Evolutionary conservation across 2,888 invertebrate genomes (phyloP).

Genomic region (Drosophila multiciliata): DNA sequence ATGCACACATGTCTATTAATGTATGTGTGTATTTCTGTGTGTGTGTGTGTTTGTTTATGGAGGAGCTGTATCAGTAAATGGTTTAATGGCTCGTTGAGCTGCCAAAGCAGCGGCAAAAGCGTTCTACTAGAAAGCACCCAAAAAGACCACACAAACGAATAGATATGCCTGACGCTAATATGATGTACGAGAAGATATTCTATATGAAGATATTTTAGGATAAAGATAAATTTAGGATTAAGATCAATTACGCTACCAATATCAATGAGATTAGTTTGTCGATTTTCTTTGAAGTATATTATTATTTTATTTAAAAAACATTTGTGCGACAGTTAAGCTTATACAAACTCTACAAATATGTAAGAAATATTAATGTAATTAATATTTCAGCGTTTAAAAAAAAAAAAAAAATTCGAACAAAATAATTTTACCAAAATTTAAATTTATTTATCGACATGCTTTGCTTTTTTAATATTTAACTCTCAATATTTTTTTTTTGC

Average conservation of each 20-base stretch:
- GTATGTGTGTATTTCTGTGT: slow-evolving; percentile 1
- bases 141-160: slow-evolving; percentile 8
- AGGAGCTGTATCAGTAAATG: slow-evolving; percentile 69
- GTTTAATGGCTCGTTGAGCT: slow-evolving; percentile 75
- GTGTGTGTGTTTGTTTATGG: slow-evolving; percentile 33
- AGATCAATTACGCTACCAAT: not conserved
- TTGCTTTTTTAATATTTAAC: not conserved
- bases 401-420: not conserved
- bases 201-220: not conserved
- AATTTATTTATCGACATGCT: not conserved
- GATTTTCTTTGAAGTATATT: not conserved
- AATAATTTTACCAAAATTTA: not conserved
- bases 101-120: slow-evolving; percentile 55
- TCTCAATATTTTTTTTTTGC: not conserved
- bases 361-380: not conserved
- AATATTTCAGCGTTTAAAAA: not conserved
- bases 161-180: not conserved
- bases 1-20: slow-evolving; percentile 6
- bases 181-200: slow-evolving; percentile 15
- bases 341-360: not conserved
- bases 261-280: not conserved
- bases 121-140: slow-evolving; percentile 55
- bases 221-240: too few species aligned
- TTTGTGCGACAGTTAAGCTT: not conserved
- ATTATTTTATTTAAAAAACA: not conserved